These are phyloP conservation scores for Cyclargus thomasi DNA, from an alignment of 1,140 invertebrate species.

Conservation along the genomic window DNA sequence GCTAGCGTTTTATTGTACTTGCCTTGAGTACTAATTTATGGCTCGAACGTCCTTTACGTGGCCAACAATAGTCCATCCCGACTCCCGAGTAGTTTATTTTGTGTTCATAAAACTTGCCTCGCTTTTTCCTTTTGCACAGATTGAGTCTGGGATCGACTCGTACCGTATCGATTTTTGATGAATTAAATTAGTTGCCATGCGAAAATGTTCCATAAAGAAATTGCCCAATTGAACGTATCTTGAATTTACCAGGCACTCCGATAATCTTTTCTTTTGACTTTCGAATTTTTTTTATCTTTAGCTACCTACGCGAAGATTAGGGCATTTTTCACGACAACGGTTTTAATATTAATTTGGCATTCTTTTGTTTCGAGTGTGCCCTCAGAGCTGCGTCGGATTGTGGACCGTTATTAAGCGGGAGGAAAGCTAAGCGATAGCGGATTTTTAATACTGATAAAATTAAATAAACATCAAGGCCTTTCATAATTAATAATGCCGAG, in stretches of 20 bases:
- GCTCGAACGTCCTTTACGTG: not conserved
- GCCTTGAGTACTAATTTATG: constrained; percentile 3
- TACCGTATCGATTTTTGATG: not conserved
- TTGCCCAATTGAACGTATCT: not conserved
- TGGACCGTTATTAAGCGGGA: not conserved
- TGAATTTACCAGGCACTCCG: not conserved
- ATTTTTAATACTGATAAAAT: not conserved
- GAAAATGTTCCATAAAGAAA: no score
- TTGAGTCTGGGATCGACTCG: not conserved
- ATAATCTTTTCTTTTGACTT: not conserved
- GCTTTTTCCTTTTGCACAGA: not conserved
- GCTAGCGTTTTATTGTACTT: not conserved
- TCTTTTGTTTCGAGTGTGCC: not conserved
- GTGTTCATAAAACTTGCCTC: not conserved
- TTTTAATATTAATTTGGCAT: not conserved
- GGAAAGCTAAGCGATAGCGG: not conserved
- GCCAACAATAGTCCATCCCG: not conserved
- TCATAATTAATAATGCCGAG: no score
- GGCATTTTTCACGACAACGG: not conserved
- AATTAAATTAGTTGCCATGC: not conserved
- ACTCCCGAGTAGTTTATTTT: not conserved
- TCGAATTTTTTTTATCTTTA: not conserved
- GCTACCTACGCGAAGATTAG: not conserved
- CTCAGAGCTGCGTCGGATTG: not conserved
- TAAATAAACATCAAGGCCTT: no score